phyloP scores from a whole-genome alignment of 2,888 invertebrate genomes.

The Encarsia formosa region DNA sequence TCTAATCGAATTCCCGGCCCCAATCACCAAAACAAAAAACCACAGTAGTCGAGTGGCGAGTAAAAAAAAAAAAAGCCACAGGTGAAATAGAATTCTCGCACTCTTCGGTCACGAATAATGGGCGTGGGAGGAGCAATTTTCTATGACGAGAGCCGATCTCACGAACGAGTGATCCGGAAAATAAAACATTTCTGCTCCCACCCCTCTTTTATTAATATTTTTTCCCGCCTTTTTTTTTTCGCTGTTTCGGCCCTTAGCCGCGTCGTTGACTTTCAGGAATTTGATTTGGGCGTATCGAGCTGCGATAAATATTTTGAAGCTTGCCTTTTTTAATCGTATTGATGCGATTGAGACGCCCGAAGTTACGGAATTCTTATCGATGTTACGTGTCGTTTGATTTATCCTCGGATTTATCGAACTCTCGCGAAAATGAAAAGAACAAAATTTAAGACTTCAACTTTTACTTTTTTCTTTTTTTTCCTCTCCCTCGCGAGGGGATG shows the following conservation, averaged over 20 bases:
- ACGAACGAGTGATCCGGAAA: constrained; percentile 24
- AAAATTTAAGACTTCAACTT: too few relatives aligned
- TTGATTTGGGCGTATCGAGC: constrained; percentile 8
- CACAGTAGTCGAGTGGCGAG: not conserved
- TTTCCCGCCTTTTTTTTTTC: not conserved
- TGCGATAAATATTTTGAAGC: constrained; percentile 9
- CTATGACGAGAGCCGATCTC: constrained; percentile 21
- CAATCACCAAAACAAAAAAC: not conserved
- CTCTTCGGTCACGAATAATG: constrained; percentile 11
- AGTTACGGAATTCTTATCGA: too few relatives aligned
- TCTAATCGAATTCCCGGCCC: too few relatives aligned
- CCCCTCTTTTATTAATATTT: constrained; percentile 17
- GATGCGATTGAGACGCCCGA: too few relatives aligned
- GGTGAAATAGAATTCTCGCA: constrained; percentile 13
- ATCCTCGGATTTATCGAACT: too few relatives aligned
- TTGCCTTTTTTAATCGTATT: not conserved
- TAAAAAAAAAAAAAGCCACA: not conserved
- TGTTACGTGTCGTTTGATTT: too few relatives aligned
- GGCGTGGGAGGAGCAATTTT: constrained; percentile 12
- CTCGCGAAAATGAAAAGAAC: too few relatives aligned
- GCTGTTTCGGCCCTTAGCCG: constrained; percentile 1
- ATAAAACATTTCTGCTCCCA: constrained; percentile 15
- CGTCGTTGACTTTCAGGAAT: constrained; percentile 14
- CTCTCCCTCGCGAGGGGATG: too few relatives aligned
- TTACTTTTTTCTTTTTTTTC: too few relatives aligned